These are phyloP conservation scores for Prosopocoilus inquinatus DNA, from an alignment of 2,888 invertebrate species.

Conservation along the genomic window DNA sequence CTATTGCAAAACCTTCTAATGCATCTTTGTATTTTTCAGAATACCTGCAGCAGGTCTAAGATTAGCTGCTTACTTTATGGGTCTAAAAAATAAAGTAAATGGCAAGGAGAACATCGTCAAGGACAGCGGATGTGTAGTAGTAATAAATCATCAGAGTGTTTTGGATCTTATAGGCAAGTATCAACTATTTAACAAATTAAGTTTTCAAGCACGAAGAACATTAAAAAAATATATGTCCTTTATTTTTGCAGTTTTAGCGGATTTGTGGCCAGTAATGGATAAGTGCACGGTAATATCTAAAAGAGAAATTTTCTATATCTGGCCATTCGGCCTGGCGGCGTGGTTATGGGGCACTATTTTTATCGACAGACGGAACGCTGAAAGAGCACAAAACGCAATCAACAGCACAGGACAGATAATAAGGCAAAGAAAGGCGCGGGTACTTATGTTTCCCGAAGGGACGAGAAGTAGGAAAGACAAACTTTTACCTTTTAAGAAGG, in stretches of 20 bases:
- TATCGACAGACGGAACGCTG: conserved; percentile 73
- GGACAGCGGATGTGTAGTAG: conserved; percentile 73
- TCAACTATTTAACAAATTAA: not conserved
- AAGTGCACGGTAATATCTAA: conserved; percentile 82
- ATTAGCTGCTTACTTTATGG: conserved; percentile 56
- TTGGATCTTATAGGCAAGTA: conserved; percentile 78
- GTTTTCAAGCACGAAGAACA: not conserved
- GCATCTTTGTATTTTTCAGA: conserved; percentile 48
- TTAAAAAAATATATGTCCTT: conserved; percentile 4
- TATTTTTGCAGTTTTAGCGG: conserved; percentile 60
- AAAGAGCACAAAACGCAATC: conserved; percentile 69
- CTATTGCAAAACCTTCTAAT: too few species aligned
- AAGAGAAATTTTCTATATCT: conserved; percentile 75
- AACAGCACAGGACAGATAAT: conserved; percentile 70
- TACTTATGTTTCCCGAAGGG: conserved; percentile 92
- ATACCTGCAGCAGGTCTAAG: conserved; percentile 67
- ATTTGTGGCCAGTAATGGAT: conserved; percentile 79
- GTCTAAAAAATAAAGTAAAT: conserved; percentile 69
- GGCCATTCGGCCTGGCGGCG: conserved; percentile 80
- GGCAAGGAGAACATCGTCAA: conserved; percentile 74
- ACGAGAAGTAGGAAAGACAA: conserved; percentile 76
- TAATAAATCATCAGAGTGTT: conserved; percentile 87
- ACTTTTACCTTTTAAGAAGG: conserved; percentile 90
- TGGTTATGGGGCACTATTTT: conserved; percentile 90
- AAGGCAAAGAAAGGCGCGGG: conserved; percentile 65